These are phyloP conservation scores for Zapus hudsonius DNA, from an alignment of 2,113 vertebrate species.

Conservation along the genomic window DNA sequence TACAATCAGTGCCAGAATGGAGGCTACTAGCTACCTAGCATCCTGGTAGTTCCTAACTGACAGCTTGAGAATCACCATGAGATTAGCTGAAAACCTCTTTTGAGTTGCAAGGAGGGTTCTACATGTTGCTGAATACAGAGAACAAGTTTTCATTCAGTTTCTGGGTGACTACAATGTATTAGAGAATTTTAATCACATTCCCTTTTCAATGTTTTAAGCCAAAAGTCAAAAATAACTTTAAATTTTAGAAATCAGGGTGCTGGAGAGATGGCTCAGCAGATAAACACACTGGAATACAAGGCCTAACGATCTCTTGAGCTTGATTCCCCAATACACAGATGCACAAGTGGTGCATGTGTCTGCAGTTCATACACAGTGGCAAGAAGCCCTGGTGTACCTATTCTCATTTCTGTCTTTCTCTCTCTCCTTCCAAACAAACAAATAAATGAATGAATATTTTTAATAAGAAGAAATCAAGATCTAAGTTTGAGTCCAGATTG, in stretches of 20 bases:
- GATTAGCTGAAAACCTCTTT: slow-evolving; percentile 23
- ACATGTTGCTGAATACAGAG: not conserved
- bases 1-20: not conserved
- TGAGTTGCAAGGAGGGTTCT: not conserved
- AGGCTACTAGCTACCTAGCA: not conserved
- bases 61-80: not conserved
- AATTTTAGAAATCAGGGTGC: no score
- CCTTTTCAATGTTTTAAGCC: not conserved
- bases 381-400: no score
- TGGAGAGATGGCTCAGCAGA: no score
- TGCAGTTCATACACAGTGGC: no score
- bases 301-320: no score
- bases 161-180: not conserved
- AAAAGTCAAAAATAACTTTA: slow-evolving; percentile 27
- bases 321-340: no score
- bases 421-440: no score
- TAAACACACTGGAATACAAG: no score
- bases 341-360: no score
- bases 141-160: slow-evolving; percentile 28
- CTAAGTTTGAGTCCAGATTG: not conserved
- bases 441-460: no score
- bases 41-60: not conserved
- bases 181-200: not conserved
- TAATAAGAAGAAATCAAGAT: not conserved
- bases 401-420: no score